Conservation (phyloP, 2,888 invertebrate genomes). For the Oligia strigilis region DNA sequence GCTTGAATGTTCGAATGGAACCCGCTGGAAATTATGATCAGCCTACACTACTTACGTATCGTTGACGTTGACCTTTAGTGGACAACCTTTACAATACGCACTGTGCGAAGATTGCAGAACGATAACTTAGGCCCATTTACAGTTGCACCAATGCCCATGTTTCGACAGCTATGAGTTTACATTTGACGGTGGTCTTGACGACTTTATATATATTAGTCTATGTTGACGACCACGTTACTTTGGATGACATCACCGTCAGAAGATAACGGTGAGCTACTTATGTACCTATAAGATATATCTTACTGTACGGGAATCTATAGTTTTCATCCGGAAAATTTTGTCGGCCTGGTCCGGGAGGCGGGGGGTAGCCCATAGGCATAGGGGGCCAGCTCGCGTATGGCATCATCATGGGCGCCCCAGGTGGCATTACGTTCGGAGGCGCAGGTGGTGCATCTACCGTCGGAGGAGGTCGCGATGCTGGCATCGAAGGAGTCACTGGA, state of each 20-base stretch:
- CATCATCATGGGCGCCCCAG: conserved; percentile 21
- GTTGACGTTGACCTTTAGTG: too few species aligned
- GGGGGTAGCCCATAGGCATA: conserved; percentile 35
- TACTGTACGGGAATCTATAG: conserved; percentile 61
- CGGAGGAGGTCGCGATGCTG: not conserved
- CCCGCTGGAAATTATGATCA: too few species aligned
- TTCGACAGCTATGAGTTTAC: not conserved
- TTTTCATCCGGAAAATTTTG: conserved; percentile 38
- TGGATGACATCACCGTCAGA: not conserved
- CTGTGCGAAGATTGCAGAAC: not conserved
- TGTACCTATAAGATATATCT: conserved; percentile 38
- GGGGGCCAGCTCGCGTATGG: conserved; percentile 40
- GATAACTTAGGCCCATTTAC: not conserved
- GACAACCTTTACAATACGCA: not conserved
- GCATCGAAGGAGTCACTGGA: not conserved
- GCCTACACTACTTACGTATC: too few species aligned
- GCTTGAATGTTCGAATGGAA: too few species aligned
- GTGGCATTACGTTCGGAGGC: not conserved
- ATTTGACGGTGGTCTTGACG: not conserved
- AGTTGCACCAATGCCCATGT: not conserved
- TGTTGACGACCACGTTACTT: not conserved
- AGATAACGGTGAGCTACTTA: not conserved
- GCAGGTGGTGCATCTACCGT: not conserved
- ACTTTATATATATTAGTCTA: too few species aligned
- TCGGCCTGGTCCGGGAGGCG: not conserved